Evolutionary conservation across 1,140 invertebrate species (phyloP), one percentile per base, ranked within the genome.

Genomic region (Antheraea pernyi): DNA sequence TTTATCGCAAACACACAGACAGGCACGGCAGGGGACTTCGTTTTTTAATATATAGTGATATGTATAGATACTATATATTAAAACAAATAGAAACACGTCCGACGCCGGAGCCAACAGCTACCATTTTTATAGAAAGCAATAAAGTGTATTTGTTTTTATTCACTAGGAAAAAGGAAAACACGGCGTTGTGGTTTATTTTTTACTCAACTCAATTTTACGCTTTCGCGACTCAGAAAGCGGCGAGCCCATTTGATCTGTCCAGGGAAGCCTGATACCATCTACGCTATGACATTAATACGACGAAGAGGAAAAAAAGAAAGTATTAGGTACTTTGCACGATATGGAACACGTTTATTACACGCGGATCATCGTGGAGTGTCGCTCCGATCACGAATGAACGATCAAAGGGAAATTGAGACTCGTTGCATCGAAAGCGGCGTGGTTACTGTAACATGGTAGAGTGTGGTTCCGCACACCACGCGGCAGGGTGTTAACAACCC

Each of bases 141-240:
- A 53, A 53, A 16, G 46, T 53, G 16, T 53, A 16, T n/a, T 53
- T 53, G 13, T 53, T 16, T 53, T 53, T 53, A 53, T 16, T 53
- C 6, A 6, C 10, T 13, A 2, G 13, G 11, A n/a, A 13, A 30
- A 53, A 53, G 13, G 46, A 16, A 53, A 16, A 53, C 46, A 53
- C 67, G 18, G 11, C 11, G 36, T 60, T 70, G 68, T 74, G 72
- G 22, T 30, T 67, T 73, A 46, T 69, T 67, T 80, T 83, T 71
- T 77, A 78, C 78, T 86, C 86, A 87, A 87, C 86, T 82, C 75
- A 88, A 86, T 90, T 89, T 85, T 81, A 82, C 81, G 84, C 84
- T 72, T 77, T 83, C 78, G 69, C 77, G 73, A 74, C 71, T 83
- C 75, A 72, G 76, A 90, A 88, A 83, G 84, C 74, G 79, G 79